Conservation (phyloP, 2,113 vertebrate species). For the Dicaeum eximium region DNA sequence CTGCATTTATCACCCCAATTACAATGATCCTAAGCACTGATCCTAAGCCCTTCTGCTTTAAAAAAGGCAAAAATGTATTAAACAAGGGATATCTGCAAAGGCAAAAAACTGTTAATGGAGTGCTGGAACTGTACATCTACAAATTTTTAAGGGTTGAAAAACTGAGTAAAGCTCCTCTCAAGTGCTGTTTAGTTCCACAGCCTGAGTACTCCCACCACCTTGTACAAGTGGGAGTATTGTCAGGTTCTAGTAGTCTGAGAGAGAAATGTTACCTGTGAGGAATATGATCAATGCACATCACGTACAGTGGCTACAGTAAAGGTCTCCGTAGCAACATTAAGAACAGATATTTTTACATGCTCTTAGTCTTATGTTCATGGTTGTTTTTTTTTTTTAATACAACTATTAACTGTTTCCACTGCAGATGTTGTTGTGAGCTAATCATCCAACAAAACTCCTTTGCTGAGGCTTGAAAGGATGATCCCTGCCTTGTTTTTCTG, state of each 20-base stretch:
- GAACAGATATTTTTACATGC: slow-evolving; percentile 49
- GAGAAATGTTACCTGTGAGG: neutral
- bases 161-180: neutral
- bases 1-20: neutral
- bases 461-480: neutral
- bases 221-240: neutral
- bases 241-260: neutral
- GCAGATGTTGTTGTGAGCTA: neutral
- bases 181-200: neutral
- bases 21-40: neutral
- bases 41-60: neutral
- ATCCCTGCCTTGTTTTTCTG: neutral
- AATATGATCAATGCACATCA: neutral
- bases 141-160: neutral
- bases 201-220: neutral
- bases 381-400: neutral
- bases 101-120: neutral
- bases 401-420: neutral
- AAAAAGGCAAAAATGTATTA: neutral
- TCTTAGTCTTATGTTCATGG: neutral
- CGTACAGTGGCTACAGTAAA: neutral
- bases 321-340: slow-evolving; percentile 47
- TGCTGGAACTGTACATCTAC: neutral
- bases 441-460: neutral
- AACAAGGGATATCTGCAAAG: neutral